Conservation (phyloP, 2,888 invertebrate species). For the Nephrotoma appendiculata region DNA sequence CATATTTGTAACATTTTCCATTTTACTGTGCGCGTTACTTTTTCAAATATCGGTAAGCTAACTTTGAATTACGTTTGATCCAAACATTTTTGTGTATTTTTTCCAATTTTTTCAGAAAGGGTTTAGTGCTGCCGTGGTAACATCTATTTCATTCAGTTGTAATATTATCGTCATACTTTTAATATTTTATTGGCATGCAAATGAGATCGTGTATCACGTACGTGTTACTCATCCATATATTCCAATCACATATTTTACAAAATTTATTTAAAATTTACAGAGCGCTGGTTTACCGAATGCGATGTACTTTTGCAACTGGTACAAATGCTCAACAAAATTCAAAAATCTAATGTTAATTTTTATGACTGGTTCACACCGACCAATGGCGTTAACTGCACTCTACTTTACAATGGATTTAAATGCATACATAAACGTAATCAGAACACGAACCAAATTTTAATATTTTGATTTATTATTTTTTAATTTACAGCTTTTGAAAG, state of each 20-base stretch:
- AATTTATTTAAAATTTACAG: neutral
- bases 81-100: neutral
- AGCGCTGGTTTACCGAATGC: slow-evolving; percentile 2
- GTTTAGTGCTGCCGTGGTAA: neutral
- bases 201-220: slow-evolving; percentile 6
- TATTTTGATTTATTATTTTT: neutral
- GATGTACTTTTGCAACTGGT: slow-evolving; percentile 5
- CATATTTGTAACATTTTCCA: slow-evolving; percentile 8
- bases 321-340: slow-evolving; percentile 2
- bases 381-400: neutral
- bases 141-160: neutral
- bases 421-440: neutral
- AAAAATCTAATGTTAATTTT: slow-evolving; percentile 2
- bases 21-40: slow-evolving; percentile 6
- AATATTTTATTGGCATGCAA: slow-evolving; percentile 9
- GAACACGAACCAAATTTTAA: neutral
- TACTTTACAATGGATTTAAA: neutral
- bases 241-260: no score
- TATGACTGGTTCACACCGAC: slow-evolving; percentile 1
- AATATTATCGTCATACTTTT: slow-evolving; percentile 7
- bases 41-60: slow-evolving; percentile 5
- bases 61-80: neutral
- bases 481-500: slow-evolving; percentile 6
- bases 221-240: neutral
- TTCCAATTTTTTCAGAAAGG: neutral